Conservation (phyloP, 2,113 vertebrate species). For the Urocynchramus pylzowi region DNA sequence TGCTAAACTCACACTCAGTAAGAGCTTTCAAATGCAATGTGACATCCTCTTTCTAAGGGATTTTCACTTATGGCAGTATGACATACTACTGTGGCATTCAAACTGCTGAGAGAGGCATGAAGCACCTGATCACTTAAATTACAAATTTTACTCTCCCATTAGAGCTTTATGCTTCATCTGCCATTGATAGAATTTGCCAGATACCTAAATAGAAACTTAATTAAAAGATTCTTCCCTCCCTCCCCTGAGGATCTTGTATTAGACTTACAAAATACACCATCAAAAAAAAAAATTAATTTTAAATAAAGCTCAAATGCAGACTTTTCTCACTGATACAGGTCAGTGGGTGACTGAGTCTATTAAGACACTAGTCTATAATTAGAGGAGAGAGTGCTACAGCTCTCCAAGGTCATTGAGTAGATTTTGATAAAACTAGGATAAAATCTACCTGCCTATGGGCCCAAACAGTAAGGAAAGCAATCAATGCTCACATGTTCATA, state of each 20-base stretch:
- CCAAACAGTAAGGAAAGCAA: not conserved
- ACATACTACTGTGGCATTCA: not conserved
- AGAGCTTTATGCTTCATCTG: not conserved
- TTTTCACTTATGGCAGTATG: not conserved
- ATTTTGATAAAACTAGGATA: slow-evolving; percentile 32
- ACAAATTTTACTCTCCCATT: not conserved
- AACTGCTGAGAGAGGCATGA: not conserved
- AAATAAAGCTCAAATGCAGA: slow-evolving; percentile 28
- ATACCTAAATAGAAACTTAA: slow-evolving; percentile 16
- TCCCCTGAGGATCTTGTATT: not conserved
- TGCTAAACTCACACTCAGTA: not conserved
- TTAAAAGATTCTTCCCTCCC: not conserved
- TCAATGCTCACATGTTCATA: not conserved
- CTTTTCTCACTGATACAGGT: slow-evolving; percentile 16
- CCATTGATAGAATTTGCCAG: not conserved
- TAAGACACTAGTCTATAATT: slow-evolving; percentile 35
- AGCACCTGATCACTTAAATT: not conserved
- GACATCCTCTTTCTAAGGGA: not conserved
- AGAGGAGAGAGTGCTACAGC: slow-evolving; percentile 35
- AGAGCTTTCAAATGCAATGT: not conserved
- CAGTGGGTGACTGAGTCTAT: not conserved
- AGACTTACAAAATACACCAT: not conserved
- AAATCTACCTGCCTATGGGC: not conserved
- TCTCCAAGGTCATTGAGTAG: not conserved
- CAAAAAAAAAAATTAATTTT: not conserved